Percentiles rank a stretch among this genome's conserved stretches.
These are phyloP conservation scores for Apamea crenata DNA, from an alignment of 2,888 invertebrate species.

Conservation along the genomic window DNA sequence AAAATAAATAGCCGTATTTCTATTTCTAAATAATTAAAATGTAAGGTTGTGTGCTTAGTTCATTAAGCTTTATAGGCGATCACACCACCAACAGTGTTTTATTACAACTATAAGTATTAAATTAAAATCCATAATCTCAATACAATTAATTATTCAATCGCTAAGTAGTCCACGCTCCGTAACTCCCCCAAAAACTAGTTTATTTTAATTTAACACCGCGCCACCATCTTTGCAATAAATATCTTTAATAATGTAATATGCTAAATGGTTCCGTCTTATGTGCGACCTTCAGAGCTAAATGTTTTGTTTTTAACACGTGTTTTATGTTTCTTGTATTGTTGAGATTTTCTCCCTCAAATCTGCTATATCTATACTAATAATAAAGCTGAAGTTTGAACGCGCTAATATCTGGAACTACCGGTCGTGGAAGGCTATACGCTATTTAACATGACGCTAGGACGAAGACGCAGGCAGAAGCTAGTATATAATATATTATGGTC, in stretches of 20 bases:
- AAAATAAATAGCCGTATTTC: background rate
- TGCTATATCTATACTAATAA: background rate
- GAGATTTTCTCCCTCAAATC: conserved; percentile 32
- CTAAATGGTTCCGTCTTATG: conserved; percentile 20
- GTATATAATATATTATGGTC: too few relatives aligned
- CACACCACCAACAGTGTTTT: background rate
- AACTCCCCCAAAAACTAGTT: conserved; percentile 48
- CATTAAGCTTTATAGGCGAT: background rate
- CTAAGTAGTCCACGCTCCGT: conserved; percentile 23
- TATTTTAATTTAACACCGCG: background rate
- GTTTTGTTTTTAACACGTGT: conserved; percentile 49
- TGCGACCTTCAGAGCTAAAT: conserved; percentile 30
- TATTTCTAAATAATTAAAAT: background rate
- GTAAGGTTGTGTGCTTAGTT: background rate
- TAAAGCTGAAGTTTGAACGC: background rate
- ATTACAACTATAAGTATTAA: background rate
- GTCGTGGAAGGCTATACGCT: background rate
- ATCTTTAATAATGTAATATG: conserved; percentile 33
- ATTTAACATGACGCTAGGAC: background rate
- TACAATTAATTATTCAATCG: conserved; percentile 1
- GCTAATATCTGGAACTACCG: background rate
- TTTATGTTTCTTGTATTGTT: conserved; percentile 15
- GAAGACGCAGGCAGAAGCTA: background rate
- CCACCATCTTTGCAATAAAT: conserved; percentile 26
- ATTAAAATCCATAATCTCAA: background rate